Evolutionary conservation across 2,113 vertebrate genomes (phyloP).

Genomic region (Leptobrachium leishanense): DNA sequence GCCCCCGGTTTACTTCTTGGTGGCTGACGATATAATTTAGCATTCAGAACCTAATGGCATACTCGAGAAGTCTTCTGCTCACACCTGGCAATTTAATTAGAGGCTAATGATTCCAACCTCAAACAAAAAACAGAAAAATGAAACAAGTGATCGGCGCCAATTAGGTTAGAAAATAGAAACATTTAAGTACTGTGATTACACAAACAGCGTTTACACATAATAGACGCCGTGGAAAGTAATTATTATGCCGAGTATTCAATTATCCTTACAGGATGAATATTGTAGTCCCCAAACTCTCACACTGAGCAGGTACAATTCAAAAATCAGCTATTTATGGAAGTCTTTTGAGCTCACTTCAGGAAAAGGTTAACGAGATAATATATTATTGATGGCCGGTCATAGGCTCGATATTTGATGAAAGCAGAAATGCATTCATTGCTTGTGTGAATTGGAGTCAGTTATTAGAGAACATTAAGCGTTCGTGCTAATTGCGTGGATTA

Average conservation of each 20-base stretch:
- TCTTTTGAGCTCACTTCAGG: not conserved
- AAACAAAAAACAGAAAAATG: constrained; percentile 41
- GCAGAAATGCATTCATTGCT: not conserved
- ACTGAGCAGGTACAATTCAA: constrained; percentile 39
- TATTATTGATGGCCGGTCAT: constrained; percentile 24
- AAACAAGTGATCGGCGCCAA: constrained; percentile 42
- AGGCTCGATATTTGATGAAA: not conserved
- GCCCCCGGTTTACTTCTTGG: constrained; percentile 25
- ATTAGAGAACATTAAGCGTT: not conserved
- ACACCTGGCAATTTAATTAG: constrained; percentile 48
- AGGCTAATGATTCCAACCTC: constrained; percentile 36
- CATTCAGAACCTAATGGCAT: constrained; percentile 20
- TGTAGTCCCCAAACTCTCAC: constrained; percentile 31
- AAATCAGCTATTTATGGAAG: constrained; percentile 23
- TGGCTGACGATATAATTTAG: constrained; percentile 36
- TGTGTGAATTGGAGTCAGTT: not conserved
- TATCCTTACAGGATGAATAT: constrained; percentile 29
- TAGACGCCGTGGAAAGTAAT: constrained; percentile 37
- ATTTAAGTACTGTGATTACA: constrained; percentile 34
- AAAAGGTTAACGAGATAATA: constrained; percentile 43
- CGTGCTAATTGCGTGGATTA: too few relatives aligned
- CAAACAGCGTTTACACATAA: constrained; percentile 41
- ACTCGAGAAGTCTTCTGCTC: constrained; percentile 47
- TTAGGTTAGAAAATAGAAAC: constrained; percentile 50
- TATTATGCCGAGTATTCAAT: constrained; percentile 30